These are phyloP conservation scores for Euthynnus affinis DNA, from an alignment of 2,797 vertebrate species.

Conservation along the genomic window DNA sequence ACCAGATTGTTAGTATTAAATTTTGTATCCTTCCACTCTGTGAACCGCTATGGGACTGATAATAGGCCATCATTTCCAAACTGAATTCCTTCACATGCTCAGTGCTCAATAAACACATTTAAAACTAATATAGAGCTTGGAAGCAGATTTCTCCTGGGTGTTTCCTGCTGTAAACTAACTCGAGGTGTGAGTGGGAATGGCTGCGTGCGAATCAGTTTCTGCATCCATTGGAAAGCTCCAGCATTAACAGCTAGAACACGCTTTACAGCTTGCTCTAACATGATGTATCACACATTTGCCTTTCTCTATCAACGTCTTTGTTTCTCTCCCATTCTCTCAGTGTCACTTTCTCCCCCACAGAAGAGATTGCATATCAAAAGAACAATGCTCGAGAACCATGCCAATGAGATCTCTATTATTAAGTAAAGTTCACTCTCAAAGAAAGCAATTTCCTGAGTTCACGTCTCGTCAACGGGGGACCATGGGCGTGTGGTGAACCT, in stretches of 20 bases:
- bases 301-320: background rate
- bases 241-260: slow-evolving; percentile 45
- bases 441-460: slow-evolving; percentile 73
- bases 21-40: background rate
- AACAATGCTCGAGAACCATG: slow-evolving; percentile 36
- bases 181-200: slow-evolving; percentile 22
- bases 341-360: slow-evolving; percentile 42
- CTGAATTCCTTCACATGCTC: slow-evolving; percentile 33
- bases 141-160: slow-evolving; percentile 36
- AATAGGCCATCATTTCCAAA: background rate
- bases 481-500: slow-evolving; percentile 44
- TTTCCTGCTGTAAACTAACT: slow-evolving; percentile 51
- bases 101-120: background rate
- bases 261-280: slow-evolving; percentile 26
- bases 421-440: slow-evolving; percentile 37
- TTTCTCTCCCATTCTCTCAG: slow-evolving; percentile 47
- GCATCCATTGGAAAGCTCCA: slow-evolving; percentile 41
- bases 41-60: background rate
- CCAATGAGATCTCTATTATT: slow-evolving; percentile 60
- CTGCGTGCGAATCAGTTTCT: slow-evolving; percentile 14
- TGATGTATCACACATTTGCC: slow-evolving; percentile 29
- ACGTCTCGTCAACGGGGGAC: slow-evolving; percentile 58
- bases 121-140: slow-evolving; percentile 34
- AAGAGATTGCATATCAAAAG: slow-evolving; percentile 54
- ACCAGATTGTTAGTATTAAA: background rate